A percentile compares a stretch with the other conserved stretches of the same genome.
Conservation (phyloP, 2,888 invertebrate species). For the Thera britannica region DNA sequence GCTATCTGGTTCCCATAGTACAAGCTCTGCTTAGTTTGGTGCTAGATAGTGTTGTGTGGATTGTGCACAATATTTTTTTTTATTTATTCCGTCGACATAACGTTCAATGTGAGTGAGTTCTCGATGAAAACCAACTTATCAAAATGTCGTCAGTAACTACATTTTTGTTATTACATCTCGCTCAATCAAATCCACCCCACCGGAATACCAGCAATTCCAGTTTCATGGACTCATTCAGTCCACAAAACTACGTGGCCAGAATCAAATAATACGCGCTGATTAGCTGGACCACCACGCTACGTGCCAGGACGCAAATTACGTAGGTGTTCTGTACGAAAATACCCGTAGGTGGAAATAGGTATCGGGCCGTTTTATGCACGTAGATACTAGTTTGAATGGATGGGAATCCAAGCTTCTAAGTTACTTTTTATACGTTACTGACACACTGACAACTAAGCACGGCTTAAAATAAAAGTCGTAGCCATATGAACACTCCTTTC, state of each 20-base stretch:
- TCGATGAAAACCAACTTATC: not conserved
- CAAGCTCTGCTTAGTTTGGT: too few relatives aligned
- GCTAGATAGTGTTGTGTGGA: too few relatives aligned
- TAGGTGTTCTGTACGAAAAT: constrained; percentile 12
- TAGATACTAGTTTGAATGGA: too few relatives aligned
- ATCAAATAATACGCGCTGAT: constrained; percentile 60
- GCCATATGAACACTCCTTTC: too few relatives aligned
- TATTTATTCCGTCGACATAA: not conserved
- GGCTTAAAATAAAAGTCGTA: too few relatives aligned
- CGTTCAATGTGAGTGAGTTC: not conserved
- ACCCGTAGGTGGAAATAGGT: constrained; percentile 24
- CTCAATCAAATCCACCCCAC: constrained; percentile 37
- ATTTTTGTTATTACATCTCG: constrained; percentile 9
- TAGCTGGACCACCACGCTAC: constrained; percentile 45
- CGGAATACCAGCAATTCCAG: constrained; percentile 37
- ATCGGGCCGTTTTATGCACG: not conserved
- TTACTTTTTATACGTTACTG: too few relatives aligned
- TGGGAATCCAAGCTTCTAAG: too few relatives aligned
- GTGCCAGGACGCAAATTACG: constrained; percentile 35
- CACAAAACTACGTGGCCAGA: constrained; percentile 53
- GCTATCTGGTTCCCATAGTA: too few relatives aligned
- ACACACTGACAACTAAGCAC: too few relatives aligned
- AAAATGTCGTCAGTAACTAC: not conserved
- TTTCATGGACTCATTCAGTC: constrained; percentile 35
- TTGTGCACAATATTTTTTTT: not conserved